Base-by-base conservation (phyloP, 2,888 invertebrate species). In the Apodemia zela region DNA sequence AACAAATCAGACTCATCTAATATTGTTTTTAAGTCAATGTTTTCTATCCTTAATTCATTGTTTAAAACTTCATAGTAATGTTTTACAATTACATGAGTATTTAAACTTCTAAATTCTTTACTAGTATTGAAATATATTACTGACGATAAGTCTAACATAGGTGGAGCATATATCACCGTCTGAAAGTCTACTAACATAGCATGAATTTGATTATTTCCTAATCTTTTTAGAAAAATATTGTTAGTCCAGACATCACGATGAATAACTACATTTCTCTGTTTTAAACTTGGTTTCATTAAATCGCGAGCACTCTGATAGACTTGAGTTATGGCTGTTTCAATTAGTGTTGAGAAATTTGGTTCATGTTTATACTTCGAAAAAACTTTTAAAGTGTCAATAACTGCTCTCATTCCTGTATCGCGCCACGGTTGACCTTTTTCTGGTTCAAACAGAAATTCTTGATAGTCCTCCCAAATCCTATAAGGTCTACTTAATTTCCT, bases 141-240 rank as follows among this genome's bases (percentile, higher is more conserved):
- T 2, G 93, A 88, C 15, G 93, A 84, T 13, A 94, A 73, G 72
- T 96, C 96, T 61, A 95, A 84, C 71, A 94, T 93, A 0, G 95
- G 94, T 0, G 95, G 93, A 5, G 92, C 87, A 73, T 96, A 96
- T 13, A 95, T 79, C 0, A 93, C 89, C 59, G 95, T 86, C 78
- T 96, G 96, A 73, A 93, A 96, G 77, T 96, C 96, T 6, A 96
- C 92, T 42, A 96, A 76, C 35, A 94, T 74, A 49, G 93, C 92
- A 2, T 93, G 82, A 2, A 87, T 86, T 7, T 82, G 80, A 38
- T 42, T 42, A 15, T 83, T 72, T 17, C 78, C 67, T 3, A 74
- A 64, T 54, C 73, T 76, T 70, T 84, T 87, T 21, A 94, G 85
- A 77, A 94, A 89, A 58, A 94, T 82, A 72, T 94, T 94, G 72